These are phyloP conservation scores for Latrodectus elegans DNA, from an alignment of 2,888 invertebrate species.

Conservation along the genomic window DNA sequence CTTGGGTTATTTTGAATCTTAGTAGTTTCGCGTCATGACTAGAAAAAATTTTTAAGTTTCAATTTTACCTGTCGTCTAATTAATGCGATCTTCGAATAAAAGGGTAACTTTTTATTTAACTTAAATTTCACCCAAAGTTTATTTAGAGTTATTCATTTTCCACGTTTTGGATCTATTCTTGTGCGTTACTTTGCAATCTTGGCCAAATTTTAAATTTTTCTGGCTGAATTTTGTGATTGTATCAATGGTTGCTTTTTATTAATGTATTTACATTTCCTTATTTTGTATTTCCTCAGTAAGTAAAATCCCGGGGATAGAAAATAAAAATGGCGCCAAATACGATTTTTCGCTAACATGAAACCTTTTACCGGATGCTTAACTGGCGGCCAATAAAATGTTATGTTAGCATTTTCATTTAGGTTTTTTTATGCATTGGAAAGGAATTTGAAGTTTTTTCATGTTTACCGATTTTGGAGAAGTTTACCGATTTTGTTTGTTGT, in stretches of 20 bases:
- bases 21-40: slow-evolving; percentile 1
- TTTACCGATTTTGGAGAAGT: no score
- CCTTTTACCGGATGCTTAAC: no score
- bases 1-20: neutral
- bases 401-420: no score
- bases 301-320: no score
- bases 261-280: neutral
- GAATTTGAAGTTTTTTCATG: no score
- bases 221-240: neutral
- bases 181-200: neutral
- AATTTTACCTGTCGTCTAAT: slow-evolving; percentile 16
- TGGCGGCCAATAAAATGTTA: no score
- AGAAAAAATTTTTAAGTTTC: slow-evolving; percentile 30
- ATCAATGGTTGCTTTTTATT: neutral
- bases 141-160: no score
- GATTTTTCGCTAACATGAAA: no score
- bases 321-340: no score
- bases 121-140: neutral
- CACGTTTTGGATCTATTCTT: neutral
- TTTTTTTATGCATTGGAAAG: no score
- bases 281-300: neutral
- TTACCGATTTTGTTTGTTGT: no score
- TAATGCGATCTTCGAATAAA: neutral
- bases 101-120: slow-evolving; percentile 20
- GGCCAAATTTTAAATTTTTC: neutral